Conservation (phyloP, 2,888 invertebrate genomes). For the Perdita meconis region DNA sequence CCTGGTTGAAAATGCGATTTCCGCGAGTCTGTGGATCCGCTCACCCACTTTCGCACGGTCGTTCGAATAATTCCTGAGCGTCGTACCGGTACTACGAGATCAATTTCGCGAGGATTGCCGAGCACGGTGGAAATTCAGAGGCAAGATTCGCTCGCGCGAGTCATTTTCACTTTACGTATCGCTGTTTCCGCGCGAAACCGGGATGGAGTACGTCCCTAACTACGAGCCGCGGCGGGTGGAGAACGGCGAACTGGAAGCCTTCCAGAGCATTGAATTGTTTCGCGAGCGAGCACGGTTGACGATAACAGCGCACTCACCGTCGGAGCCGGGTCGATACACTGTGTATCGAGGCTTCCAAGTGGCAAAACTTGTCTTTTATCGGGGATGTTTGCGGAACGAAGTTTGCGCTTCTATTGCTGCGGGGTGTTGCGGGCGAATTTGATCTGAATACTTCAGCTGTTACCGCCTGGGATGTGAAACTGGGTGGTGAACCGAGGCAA, state of each 20-base stretch:
- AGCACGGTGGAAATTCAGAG: conserved; percentile 15
- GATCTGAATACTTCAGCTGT: background rate
- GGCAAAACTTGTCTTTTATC: conserved; percentile 22
- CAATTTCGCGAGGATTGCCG: conserved; percentile 11
- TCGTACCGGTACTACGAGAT: background rate
- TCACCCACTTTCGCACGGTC: conserved; percentile 60
- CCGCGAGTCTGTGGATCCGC: conserved; percentile 32
- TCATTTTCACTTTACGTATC: background rate
- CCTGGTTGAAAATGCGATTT: conserved; percentile 60
- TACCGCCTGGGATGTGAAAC: too few species aligned
- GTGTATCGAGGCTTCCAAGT: conserved; percentile 4
- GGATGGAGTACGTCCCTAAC: background rate
- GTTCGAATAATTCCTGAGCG: conserved; percentile 36
- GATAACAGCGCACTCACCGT: conserved; percentile 20
- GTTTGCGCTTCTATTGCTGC: background rate
- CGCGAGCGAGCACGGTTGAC: conserved; percentile 5
- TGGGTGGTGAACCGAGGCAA: too few species aligned
- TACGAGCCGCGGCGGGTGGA: background rate
- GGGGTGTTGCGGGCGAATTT: background rate
- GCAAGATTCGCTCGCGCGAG: background rate
- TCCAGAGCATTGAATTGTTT: conserved; percentile 31
- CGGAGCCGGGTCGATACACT: background rate
- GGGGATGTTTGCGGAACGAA: background rate
- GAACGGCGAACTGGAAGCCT: conserved; percentile 17
- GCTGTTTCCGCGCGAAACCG: conserved; percentile 1